phyloP scores from a whole-genome alignment of 2,888 invertebrate species.

The Oligia fasciuncula region DNA sequence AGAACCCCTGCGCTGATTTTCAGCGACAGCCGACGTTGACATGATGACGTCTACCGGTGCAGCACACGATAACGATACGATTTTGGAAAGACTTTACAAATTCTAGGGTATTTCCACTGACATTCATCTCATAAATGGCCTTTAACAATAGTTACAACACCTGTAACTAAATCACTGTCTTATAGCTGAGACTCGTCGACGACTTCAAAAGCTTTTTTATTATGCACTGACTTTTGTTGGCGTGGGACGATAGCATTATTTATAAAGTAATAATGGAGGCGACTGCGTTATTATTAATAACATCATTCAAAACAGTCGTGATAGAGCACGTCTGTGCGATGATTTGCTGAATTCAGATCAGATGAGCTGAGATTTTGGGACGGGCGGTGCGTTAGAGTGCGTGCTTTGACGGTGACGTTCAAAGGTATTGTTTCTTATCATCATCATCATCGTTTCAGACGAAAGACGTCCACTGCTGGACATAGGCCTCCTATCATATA shows the following conservation, averaged over 20 bases:
- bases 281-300: constrained; percentile 51
- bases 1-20: too few relatives aligned
- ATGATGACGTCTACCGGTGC: too few relatives aligned
- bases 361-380: neutral
- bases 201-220: constrained; percentile 32
- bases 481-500: too few relatives aligned
- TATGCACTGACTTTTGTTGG: constrained; percentile 15
- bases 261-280: constrained; percentile 48
- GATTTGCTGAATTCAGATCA: constrained; percentile 63
- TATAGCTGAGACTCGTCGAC: constrained; percentile 7
- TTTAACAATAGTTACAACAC: constrained; percentile 30
- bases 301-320: constrained; percentile 55
- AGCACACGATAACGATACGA: too few relatives aligned
- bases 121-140: neutral
- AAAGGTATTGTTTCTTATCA: neutral
- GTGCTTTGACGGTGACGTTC: neutral
- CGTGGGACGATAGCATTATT: constrained; percentile 48
- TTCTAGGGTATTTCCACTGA: neutral
- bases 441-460: too few relatives aligned
- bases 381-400: neutral
- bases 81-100: neutral
- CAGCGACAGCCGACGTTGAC: too few relatives aligned
- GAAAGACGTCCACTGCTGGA: too few relatives aligned
- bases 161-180: constrained; percentile 3
- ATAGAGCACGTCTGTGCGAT: constrained; percentile 57